Percentiles rank a stretch among this genome's conserved stretches.
These are phyloP conservation scores for Perithous albicinctus DNA, from an alignment of 2,888 invertebrate species.

Conservation along the genomic window DNA sequence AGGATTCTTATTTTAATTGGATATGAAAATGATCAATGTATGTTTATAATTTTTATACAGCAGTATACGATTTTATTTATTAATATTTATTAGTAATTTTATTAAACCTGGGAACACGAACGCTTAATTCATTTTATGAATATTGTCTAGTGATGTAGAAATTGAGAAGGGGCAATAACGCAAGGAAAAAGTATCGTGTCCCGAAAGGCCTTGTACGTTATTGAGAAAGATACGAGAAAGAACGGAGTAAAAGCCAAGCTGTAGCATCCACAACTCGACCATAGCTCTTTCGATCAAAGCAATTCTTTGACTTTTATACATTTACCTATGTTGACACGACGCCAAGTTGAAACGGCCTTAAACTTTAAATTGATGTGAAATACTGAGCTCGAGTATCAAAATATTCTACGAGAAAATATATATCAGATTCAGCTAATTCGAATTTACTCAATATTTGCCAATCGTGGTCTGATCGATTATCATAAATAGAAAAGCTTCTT, in stretches of 20 bases:
- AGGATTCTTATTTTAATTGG: too few species aligned
- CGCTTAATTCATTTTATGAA: not conserved
- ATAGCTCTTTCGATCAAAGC: slow-evolving; percentile 29
- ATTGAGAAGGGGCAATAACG: not conserved
- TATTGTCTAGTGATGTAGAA: not conserved
- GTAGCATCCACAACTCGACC: slow-evolving; percentile 18
- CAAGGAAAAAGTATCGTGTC: slow-evolving; percentile 24
- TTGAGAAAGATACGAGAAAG: slow-evolving; percentile 48
- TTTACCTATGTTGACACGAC: slow-evolving; percentile 29
- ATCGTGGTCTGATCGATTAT: too few species aligned
- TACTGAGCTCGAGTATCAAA: not conserved
- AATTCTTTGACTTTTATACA: slow-evolving; percentile 26
- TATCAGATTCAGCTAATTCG: not conserved
- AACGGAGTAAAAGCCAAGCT: slow-evolving; percentile 45
- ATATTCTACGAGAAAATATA: not conserved
- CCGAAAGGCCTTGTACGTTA: slow-evolving; percentile 27
- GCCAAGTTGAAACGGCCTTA: slow-evolving; percentile 1
- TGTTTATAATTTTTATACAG: too few species aligned
- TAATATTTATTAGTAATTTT: not conserved
- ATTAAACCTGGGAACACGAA: not conserved
- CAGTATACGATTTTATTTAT: too few species aligned
- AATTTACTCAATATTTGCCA: not conserved
- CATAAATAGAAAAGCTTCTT: too few species aligned
- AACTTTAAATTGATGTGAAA: slow-evolving; percentile 8
- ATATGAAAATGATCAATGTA: too few species aligned